phyloP scores from a whole-genome alignment of 2,797 vertebrate species.

The Centropyge bicolor region DNA sequence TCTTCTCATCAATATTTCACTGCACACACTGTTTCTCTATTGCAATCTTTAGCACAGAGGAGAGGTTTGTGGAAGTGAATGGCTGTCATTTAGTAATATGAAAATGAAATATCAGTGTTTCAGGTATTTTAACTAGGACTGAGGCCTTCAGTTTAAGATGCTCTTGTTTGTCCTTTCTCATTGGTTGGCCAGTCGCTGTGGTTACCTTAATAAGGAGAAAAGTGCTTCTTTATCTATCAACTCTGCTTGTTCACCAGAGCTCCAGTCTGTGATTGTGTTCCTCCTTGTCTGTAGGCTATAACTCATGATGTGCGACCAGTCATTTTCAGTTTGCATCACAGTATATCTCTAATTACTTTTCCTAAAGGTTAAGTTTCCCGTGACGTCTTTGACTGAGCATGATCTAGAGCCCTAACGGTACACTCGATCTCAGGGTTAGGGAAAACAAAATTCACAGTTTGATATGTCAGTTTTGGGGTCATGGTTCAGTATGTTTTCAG shows the following conservation, averaged over 20 bases:
- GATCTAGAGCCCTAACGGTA: not conserved
- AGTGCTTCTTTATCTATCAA: too few relatives aligned
- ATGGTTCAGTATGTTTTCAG: not conserved
- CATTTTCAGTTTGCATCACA: not conserved
- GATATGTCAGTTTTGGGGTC: not conserved
- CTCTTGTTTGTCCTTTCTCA: too few relatives aligned
- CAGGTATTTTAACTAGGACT: not conserved
- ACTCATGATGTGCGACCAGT: too few relatives aligned
- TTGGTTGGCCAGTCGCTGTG: too few relatives aligned
- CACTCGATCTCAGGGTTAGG: not conserved
- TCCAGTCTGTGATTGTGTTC: too few relatives aligned
- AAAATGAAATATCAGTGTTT: not conserved
- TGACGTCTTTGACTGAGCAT: not conserved
- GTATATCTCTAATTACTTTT: not conserved
- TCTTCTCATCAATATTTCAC: constrained; percentile 73
- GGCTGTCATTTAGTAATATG: not conserved
- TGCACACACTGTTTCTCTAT: constrained; percentile 34
- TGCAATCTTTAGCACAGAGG: constrained; percentile 28
- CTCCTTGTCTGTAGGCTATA: too few relatives aligned
- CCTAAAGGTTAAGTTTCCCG: not conserved
- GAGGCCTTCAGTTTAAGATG: too few relatives aligned
- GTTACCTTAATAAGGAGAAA: too few relatives aligned
- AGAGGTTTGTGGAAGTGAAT: constrained; percentile 15
- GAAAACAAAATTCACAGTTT: not conserved
- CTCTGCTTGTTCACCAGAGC: too few relatives aligned